phyloP scores from a whole-genome alignment of 2,797 vertebrate species.

The Anableps anableps region DNA sequence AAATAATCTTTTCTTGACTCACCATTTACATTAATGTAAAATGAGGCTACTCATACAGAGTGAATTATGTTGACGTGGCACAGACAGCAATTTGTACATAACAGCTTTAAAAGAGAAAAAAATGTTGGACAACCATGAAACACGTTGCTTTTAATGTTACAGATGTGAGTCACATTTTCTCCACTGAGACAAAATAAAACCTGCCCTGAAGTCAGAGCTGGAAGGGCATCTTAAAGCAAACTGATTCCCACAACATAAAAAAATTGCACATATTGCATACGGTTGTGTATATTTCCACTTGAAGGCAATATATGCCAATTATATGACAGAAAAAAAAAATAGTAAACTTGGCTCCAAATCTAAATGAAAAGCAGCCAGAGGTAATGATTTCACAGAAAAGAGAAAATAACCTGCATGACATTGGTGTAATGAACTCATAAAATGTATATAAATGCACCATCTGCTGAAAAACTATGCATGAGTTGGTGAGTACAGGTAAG shows the following conservation, averaged over 20 bases:
- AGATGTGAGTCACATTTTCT: constrained; percentile 35
- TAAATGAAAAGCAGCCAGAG: constrained; percentile 21
- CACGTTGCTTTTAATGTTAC: constrained; percentile 12
- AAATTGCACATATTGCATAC: background rate
- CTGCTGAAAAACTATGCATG: constrained; percentile 44
- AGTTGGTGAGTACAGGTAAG: constrained; percentile 30
- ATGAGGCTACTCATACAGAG: background rate
- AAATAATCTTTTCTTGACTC: constrained; percentile 38
- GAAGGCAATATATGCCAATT: constrained; percentile 12
- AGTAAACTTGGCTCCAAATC: constrained; percentile 16
- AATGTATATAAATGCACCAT: constrained; percentile 57
- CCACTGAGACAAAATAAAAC: constrained; percentile 6
- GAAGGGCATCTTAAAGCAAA: constrained; percentile 15
- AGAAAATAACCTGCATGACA: constrained; percentile 45
- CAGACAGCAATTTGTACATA: constrained; percentile 34
- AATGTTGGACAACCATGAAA: constrained; percentile 12
- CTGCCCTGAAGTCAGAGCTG: constrained; percentile 14
- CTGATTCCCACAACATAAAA: constrained; percentile 12
- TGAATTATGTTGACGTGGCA: constrained; percentile 22
- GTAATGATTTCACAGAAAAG: constrained; percentile 31
- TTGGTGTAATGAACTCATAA: constrained; percentile 61
- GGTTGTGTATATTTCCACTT: background rate
- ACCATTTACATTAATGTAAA: constrained; percentile 30
- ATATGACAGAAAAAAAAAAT: constrained; percentile 7
- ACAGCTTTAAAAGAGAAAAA: constrained; percentile 17